Conservation (phyloP, 2,113 vertebrate genomes). For the Erythrocercus mccallii region DNA sequence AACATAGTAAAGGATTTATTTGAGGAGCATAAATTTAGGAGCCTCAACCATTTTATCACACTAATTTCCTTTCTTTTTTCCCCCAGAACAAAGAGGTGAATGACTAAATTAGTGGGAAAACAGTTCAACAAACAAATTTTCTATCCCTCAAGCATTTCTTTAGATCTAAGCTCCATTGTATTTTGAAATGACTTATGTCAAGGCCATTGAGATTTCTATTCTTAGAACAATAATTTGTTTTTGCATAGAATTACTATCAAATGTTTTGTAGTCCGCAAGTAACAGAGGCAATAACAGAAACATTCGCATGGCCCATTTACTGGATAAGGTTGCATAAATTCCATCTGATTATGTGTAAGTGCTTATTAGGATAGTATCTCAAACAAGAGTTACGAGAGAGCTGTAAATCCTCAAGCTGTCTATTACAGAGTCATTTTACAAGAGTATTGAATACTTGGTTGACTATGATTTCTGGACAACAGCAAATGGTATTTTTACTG, state of each 20-base stretch:
- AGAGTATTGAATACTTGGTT: conserved; percentile 29
- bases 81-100: not conserved
- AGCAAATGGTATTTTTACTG: conserved; percentile 37
- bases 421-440: conserved; percentile 49
- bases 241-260: conserved; percentile 41
- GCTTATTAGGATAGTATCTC: conserved; percentile 57
- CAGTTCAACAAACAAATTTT: conserved; percentile 3
- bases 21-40: not conserved
- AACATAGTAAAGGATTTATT: not conserved
- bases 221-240: conserved; percentile 60
- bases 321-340: conserved; percentile 67
- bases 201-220: conserved; percentile 53
- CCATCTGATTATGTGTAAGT: conserved; percentile 66
- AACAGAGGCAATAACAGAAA: conserved; percentile 58
- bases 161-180: conserved; percentile 6
- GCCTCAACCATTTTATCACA: not conserved
- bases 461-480: conserved; percentile 28
- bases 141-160: not conserved
- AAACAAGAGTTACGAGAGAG: conserved; percentile 44
- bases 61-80: not conserved
- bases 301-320: conserved; percentile 62
- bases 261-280: conserved; percentile 21
- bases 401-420: conserved; percentile 30
- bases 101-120: conserved; percentile 15
- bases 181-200: conserved; percentile 42